Conservation (phyloP, 2,888 invertebrate species). For the Hoplodrina ambigua region DNA sequence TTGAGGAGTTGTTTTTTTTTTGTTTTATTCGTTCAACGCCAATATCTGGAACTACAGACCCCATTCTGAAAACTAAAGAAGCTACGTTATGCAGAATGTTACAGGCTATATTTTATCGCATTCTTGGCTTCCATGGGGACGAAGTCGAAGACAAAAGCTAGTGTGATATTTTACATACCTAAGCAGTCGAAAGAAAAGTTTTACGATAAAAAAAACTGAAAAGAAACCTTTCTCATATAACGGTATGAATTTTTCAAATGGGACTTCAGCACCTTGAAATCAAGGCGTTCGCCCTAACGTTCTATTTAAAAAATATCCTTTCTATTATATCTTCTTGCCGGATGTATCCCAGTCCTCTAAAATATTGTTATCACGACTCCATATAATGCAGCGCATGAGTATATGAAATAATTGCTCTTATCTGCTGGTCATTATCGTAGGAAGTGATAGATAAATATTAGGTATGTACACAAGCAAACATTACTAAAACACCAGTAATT, state of each 20-base stretch:
- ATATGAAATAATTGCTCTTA: constrained; percentile 55
- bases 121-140: too few species aligned
- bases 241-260: background rate
- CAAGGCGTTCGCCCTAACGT: too few species aligned
- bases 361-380: constrained; percentile 45
- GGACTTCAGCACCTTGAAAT: background rate
- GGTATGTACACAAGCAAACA: constrained; percentile 38
- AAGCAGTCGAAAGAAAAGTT: too few species aligned
- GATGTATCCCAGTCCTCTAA: constrained; percentile 15
- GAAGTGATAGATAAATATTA: constrained; percentile 58
- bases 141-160: too few species aligned
- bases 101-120: too few species aligned
- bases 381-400: constrained; percentile 39
- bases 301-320: background rate
- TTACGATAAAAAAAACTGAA: background rate
- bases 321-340: background rate
- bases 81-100: too few species aligned
- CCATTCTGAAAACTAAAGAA: too few species aligned
- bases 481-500: constrained; percentile 1
- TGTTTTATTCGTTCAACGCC: too few species aligned
- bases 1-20: too few species aligned
- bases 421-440: constrained; percentile 60
- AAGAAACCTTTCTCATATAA: too few species aligned
- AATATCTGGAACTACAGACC: too few species aligned
- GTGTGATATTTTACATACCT: too few species aligned